phyloP scores from a whole-genome alignment of 1,140 invertebrate genomes.

The Atopsyche davidsoni region DNA sequence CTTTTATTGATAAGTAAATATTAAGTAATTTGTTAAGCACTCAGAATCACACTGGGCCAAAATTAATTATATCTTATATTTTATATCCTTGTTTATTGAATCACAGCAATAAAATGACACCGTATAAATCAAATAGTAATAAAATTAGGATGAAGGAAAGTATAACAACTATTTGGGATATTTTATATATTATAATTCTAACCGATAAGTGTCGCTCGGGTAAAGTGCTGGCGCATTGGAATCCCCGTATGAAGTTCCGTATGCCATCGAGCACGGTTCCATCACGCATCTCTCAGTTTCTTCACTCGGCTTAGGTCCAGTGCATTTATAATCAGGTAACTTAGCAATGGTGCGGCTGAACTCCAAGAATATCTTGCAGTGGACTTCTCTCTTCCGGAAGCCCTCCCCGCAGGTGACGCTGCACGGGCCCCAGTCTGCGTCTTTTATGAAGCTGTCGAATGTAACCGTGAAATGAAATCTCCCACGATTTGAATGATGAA shows the following conservation, averaged over 20 bases:
- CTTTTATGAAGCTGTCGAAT: constrained; percentile 50
- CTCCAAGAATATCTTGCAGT: constrained; percentile 91
- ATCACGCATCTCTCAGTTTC: constrained; percentile 72
- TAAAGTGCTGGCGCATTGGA: constrained; percentile 46
- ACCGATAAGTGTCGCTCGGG: constrained; percentile 23
- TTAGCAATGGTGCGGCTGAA: constrained; percentile 80
- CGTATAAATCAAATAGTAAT: too few relatives aligned
- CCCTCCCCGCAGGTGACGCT: constrained; percentile 87
- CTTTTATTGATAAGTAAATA: too few relatives aligned
- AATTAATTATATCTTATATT: too few relatives aligned
- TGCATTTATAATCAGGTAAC: constrained; percentile 82
- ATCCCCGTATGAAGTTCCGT: constrained; percentile 56
- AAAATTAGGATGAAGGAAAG: too few relatives aligned
- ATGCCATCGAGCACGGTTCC: constrained; percentile 65
- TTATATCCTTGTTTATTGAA: too few relatives aligned
- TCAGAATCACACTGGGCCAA: too few relatives aligned
- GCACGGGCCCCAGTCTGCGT: constrained; percentile 78
- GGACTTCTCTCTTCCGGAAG: constrained; percentile 68
- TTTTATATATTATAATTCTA: too few relatives aligned
- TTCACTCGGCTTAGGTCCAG: constrained; percentile 72
- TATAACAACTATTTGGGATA: too few relatives aligned
- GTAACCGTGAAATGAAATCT: not conserved
- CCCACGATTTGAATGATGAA: not conserved
- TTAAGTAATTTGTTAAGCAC: too few relatives aligned
- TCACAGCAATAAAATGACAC: too few relatives aligned